A percentile compares a stretch with the other conserved stretches of the same genome.
phyloP scores from a whole-genome alignment of 1,140 invertebrate genomes.

The Diabrotica undecimpunctata region DNA sequence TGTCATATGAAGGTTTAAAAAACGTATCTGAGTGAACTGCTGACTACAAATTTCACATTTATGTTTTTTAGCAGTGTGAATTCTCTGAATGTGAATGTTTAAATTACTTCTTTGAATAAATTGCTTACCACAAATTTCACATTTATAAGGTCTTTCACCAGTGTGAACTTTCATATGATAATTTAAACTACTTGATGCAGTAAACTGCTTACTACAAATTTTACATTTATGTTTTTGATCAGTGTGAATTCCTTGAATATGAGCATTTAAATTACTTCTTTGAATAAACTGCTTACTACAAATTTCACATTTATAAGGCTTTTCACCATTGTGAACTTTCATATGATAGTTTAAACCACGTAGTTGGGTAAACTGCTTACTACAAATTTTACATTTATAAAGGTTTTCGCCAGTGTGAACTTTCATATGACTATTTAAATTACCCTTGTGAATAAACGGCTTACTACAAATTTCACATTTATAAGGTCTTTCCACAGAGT shows the following conservation, averaged over 20 bases:
- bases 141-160: too few relatives aligned
- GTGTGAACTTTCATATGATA: too few relatives aligned
- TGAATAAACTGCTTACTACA: neutral
- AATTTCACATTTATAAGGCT: neutral
- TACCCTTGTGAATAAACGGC: neutral
- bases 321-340: neutral
- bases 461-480: too few relatives aligned
- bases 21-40: too few relatives aligned
- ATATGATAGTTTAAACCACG: neutral
- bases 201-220: neutral
- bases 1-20: too few relatives aligned
- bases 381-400: neutral
- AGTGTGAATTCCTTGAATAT: neutral
- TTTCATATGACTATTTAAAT: neutral
- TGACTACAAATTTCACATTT: too few relatives aligned
- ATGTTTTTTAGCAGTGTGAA: too few relatives aligned
- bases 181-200: too few relatives aligned
- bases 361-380: neutral
- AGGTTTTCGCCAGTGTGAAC: neutral
- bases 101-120: too few relatives aligned
- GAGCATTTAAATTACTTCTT: neutral
- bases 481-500: too few relatives aligned
- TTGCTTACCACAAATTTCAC: too few relatives aligned
- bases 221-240: neutral
- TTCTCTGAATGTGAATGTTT: too few relatives aligned